Conservation (phyloP, 2,113 vertebrate species). For the Peromyscus californicus region DNA sequence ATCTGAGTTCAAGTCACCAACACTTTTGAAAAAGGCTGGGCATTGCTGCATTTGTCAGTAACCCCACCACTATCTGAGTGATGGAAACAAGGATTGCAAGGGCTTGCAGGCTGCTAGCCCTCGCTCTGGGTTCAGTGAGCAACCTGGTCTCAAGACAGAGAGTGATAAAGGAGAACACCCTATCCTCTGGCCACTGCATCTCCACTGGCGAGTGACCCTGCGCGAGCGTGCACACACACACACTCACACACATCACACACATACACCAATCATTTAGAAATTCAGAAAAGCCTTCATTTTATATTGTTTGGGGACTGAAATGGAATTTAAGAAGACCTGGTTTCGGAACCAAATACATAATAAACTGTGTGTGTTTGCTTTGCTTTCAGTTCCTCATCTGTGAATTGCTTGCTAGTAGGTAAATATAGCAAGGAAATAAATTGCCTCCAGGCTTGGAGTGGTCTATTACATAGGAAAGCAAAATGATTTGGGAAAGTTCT, state of each 20-base stretch:
- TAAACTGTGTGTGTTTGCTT: conserved; percentile 13
- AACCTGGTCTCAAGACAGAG: neutral
- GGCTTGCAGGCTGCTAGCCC: neutral
- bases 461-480: neutral
- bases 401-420: neutral
- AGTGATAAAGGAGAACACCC: neutral
- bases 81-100: neutral
- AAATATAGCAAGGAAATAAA: neutral
- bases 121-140: neutral
- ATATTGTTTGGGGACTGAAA: conserved; percentile 6
- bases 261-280: neutral
- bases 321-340: conserved; percentile 22
- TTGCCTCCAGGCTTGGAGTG: neutral
- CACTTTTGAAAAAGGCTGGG: neutral
- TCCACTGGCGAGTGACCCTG: neutral
- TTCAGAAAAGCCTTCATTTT: neutral
- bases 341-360: neutral
- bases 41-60: neutral
- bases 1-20: neutral
- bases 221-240: neutral
- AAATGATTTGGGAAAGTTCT: conserved; percentile 16
- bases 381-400: neutral
- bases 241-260: neutral
- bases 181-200: neutral
- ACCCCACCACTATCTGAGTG: neutral